phyloP scores from a whole-genome alignment of 2,113 vertebrate species.

The rabbit (Oryctolagus cuniculus) region mOryCun1.1 NC_091449.1:42813501-42814000 shows the following conservation, averaged over 20 bases:
- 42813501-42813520: too few species aligned
- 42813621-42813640: neutral
- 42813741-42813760: neutral
- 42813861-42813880: conserved; percentile 37
- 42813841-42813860: conserved; percentile 46
- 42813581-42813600: neutral
- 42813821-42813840: conserved; percentile 4
- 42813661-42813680: conserved; percentile 4
- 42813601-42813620: neutral
- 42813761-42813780: neutral
- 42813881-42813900: conserved; percentile 66
- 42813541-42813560: neutral
- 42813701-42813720: neutral
- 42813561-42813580: neutral
- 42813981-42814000: too few species aligned
- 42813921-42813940: neutral
- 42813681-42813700: neutral
- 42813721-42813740: neutral
- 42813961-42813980: too few species aligned
- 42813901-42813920: conserved; percentile 15
- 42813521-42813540: too few species aligned
- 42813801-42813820: neutral
- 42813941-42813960: too few species aligned
- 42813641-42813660: conserved; percentile 30
- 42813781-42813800: neutral